phyloP scores from a whole-genome alignment of 2,888 invertebrate genomes.

The Standfussiana lucernea region DNA sequence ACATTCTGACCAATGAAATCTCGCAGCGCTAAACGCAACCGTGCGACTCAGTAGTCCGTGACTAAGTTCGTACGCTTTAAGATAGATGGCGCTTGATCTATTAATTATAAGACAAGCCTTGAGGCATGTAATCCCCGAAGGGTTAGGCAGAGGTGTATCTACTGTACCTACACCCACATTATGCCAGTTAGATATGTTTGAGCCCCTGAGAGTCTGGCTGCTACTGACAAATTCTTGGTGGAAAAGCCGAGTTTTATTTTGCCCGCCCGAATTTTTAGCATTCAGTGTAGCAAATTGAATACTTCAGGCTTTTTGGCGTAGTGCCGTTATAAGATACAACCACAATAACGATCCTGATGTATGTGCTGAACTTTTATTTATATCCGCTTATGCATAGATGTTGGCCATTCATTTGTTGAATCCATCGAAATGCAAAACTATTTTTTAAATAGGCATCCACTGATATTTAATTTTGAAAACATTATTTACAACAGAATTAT shows the following conservation, averaged over 20 bases:
- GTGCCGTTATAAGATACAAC: not conserved
- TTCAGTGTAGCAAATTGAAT: not conserved
- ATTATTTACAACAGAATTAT: not conserved
- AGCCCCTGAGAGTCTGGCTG: not conserved
- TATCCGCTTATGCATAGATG: not conserved
- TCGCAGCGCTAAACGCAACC: not conserved
- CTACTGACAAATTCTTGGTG: not conserved
- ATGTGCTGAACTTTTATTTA: not conserved
- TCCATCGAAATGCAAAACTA: not conserved
- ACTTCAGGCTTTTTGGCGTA: not conserved
- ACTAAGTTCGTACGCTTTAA: slow-evolving; percentile 25
- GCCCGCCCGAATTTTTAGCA: not conserved
- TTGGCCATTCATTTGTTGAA: not conserved
- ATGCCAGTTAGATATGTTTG: not conserved
- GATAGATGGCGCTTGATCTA: slow-evolving; percentile 59
- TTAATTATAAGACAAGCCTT: not conserved
- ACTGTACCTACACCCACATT: not conserved
- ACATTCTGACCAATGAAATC: slow-evolving; percentile 7
- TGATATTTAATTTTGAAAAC: not conserved
- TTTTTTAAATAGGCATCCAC: not conserved
- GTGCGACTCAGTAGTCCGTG: not conserved
- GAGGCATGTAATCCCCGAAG: not conserved
- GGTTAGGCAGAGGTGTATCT: not conserved
- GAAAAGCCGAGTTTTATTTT: not conserved
- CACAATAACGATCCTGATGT: not conserved